Conservation (phyloP, 2,113 vertebrate species). For the Aythya baeri region DNA sequence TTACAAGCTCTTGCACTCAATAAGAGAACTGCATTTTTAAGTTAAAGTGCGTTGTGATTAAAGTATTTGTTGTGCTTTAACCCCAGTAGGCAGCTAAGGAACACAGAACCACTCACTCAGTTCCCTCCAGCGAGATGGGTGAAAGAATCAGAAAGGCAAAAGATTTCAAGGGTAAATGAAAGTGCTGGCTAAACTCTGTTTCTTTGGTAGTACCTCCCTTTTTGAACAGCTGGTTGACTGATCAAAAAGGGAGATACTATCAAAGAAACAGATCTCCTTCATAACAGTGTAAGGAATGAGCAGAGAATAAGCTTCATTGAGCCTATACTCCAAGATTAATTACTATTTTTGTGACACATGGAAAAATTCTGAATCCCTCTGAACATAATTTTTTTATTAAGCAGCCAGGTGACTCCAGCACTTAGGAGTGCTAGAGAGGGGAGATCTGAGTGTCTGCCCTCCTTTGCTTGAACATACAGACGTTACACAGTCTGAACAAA, state of each 20-base stretch:
- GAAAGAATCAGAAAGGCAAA: not conserved
- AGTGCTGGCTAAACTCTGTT: too few species aligned
- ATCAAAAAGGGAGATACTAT: not conserved
- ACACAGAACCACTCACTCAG: rapidly evolving
- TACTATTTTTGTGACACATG: not conserved
- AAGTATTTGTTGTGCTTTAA: not conserved
- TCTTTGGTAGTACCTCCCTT: too few species aligned
- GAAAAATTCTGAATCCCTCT: not conserved
- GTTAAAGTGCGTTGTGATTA: not conserved
- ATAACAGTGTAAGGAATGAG: too few species aligned
- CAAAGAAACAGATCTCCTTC: not conserved
- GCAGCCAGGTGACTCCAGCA: not conserved
- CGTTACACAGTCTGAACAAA: not conserved
- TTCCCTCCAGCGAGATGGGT: rapidly evolving
- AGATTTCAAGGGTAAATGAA: not conserved
- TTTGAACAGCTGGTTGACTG: too few species aligned
- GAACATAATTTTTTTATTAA: not conserved
- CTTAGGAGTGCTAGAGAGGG: not conserved
- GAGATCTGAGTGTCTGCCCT: not conserved
- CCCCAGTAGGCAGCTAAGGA: not conserved
- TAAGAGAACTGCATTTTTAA: not conserved
- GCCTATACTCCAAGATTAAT: not conserved
- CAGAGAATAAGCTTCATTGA: not conserved
- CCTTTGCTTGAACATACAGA: not conserved
- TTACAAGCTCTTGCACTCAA: not conserved